Evolutionary conservation across 2,888 invertebrate species (phyloP), one percentile per base, ranked within the genome.

Genomic region (Dorcus parallelipipedus): DNA sequence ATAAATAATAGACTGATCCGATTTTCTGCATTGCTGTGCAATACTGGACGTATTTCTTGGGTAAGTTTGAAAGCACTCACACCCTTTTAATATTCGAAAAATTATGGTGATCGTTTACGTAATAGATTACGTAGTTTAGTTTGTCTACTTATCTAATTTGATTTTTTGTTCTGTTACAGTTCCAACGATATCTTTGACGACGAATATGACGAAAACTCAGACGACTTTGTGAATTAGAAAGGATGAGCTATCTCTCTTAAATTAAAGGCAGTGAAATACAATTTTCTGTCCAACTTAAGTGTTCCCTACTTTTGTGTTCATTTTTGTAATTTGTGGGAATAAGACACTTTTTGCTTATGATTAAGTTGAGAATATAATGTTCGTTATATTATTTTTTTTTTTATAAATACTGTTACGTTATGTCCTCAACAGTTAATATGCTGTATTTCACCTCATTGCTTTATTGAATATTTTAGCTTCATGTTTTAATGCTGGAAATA

Each of bases 1-100:
- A 60, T 56, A 62, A 62, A 57, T 65, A 64, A 74, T 73, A 74
- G 76, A 77, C 76, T 77, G 76, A 77, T 68, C 70, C 71, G 75
- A 73, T 73, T 73, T 74, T 73, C 70, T 67, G 70, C 66, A 70
- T 67, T 64, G 66, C 64, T 68, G 67, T 67, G 68, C 62, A 65
- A 57, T 62, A 56, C 63, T 63, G 66, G 73, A 71, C 40, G 51
- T 38, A 40, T 51, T 40, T 38, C 20, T 39, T 40, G 14, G 39
- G 39, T 51, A 38, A 17, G 39, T 14, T 39, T 33, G 38, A 38
- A 50, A 38, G 14, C n/a, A 49, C 40, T 7, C 33, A 38, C n/a
- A 49, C 40, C n/a, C 33, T 40, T 51, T 20, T 17, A 8, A n/a
- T 51, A 14, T 40, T 50, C 9, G 2, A 5, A 8, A 50, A 26